Percentiles rank a stretch among this genome's conserved stretches.
Conservation (phyloP, 2,113 vertebrate genomes). For the Tor tambroides region DNA sequence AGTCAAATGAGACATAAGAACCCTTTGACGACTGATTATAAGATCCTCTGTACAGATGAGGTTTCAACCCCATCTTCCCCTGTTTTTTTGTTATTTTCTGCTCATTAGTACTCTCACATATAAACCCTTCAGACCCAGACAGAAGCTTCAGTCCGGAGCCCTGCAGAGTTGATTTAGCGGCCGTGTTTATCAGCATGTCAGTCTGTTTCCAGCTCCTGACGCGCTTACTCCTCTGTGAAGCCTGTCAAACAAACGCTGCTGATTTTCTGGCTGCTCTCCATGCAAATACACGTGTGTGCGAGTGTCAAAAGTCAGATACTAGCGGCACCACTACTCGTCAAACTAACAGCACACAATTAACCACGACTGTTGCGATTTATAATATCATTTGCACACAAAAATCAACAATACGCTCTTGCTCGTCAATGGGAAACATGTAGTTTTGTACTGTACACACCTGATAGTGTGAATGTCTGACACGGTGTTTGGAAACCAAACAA, state of each 20-base stretch:
- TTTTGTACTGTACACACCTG: background rate
- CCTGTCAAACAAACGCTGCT: constrained; percentile 40
- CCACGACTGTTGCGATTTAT: background rate
- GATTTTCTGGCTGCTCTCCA: too few relatives aligned
- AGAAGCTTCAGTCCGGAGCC: background rate
- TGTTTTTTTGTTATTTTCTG: constrained; percentile 44
- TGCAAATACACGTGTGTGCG: background rate
- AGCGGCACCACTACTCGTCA: background rate
- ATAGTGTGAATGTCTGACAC: background rate
- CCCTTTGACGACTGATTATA: background rate
- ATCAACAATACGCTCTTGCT: background rate
- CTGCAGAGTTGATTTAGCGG: constrained; percentile 50
- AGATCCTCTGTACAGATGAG: background rate
- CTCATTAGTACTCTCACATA: constrained; percentile 52
- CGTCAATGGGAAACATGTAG: background rate
- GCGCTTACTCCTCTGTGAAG: constrained; percentile 28
- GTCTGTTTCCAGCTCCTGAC: constrained; percentile 42
- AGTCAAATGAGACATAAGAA: background rate
- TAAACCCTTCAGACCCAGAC: constrained; percentile 22
- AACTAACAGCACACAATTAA: background rate
- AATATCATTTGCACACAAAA: background rate
- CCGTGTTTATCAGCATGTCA: constrained; percentile 48
- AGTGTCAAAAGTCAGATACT: background rate
- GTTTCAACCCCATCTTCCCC: constrained; percentile 7
- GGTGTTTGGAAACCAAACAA: background rate